These are phyloP conservation scores for Coracias cyanogaster DNA, from an alignment of 2,797 vertebrate species.

Conservation along the genomic window DNA sequence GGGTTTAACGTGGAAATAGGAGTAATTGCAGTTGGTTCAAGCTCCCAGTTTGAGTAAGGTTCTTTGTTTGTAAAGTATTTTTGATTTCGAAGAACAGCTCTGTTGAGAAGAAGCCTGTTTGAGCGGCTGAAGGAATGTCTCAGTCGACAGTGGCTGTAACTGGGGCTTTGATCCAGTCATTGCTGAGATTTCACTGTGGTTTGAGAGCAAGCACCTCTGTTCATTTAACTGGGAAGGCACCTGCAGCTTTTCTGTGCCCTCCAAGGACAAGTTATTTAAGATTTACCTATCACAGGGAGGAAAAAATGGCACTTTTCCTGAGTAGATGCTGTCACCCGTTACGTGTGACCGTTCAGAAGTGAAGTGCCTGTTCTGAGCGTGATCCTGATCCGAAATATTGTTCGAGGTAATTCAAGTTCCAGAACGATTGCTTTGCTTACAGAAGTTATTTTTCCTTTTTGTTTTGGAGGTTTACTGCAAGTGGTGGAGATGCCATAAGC, in stretches of 20 bases:
- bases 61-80: neutral
- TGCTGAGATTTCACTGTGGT: neutral
- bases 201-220: neutral
- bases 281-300: neutral
- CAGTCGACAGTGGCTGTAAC: neutral
- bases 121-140: neutral
- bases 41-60: neutral
- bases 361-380: neutral
- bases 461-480: neutral
- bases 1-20: neutral
- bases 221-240: neutral
- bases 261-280: neutral
- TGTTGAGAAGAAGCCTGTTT: neutral
- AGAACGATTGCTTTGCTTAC: neutral
- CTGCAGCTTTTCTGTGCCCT: neutral
- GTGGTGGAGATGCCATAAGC: neutral
- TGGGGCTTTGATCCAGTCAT: neutral
- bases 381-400: neutral
- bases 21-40: neutral
- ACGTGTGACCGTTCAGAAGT: neutral
- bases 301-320: neutral
- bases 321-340: neutral
- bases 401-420: neutral
- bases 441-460: neutral
- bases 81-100: neutral